Evolutionary conservation across 2,888 invertebrate genomes (phyloP), one percentile per base, ranked within the genome.

Genomic region (Apodemia duryi): DNA sequence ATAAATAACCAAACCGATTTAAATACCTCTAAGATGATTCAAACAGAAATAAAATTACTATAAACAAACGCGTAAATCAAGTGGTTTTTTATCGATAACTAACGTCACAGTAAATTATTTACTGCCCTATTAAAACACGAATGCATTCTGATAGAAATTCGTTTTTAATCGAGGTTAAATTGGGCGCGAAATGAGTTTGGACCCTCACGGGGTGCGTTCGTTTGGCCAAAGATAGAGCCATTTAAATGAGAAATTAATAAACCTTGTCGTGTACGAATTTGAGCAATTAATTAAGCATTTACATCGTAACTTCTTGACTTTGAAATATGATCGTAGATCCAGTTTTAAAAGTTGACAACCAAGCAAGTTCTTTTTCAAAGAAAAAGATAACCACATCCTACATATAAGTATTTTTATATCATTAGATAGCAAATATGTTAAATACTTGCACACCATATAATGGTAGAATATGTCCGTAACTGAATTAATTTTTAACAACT

Each of bases 151-250:
- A 87, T 85, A 85, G 86, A 89, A 88, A 88, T 90, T 89, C 83
- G 86, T 87, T 90, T 91, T 90, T 91, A 92, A 91, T 91, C 87
- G 88, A 86, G 82, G 82, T 85, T 81, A 88, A 92, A 92, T 92
- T 91, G 91, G 88, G 91, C 92, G 92, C 87, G 91, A 91, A 92
- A 92, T 92, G 87, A 91, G 83, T 82, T 81, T 78, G 77, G 81
- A 76, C 86, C 87, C 86, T 83, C 81, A 74, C 71, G 71, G 70
- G 70, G 74, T 75, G 69, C 66, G 75, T 77, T 77, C 77, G 75
- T 77, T 79, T 77, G 73, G 75, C 74, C 77, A 75, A 74, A 75
- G 85, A 85, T 83, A 79, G 81, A 84, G 85, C 82, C 81, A 82
- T 86, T 86, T 85, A 83, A 85, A 82, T 85, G 78, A 78, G 76